These are phyloP conservation scores for Python bivittatus DNA, from an alignment of 2,113 vertebrate genomes.

Conservation along the genomic window DNA sequence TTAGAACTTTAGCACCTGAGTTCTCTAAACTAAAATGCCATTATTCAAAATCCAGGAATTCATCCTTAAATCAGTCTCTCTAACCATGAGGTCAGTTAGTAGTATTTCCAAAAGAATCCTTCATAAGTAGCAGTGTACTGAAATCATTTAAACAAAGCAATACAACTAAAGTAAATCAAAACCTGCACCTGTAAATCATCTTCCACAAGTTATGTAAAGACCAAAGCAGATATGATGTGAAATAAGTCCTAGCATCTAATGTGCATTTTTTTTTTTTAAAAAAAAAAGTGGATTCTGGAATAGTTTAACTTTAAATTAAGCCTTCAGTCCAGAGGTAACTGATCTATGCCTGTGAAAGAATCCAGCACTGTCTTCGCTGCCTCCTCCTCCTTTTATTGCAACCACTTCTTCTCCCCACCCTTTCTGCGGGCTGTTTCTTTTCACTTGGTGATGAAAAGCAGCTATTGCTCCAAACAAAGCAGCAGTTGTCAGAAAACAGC, in stretches of 20 bases:
- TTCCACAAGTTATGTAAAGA: neutral
- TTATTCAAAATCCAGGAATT: neutral
- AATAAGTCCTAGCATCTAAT: neutral
- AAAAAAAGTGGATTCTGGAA: neutral
- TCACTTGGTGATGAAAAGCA: slow-evolving; percentile 11
- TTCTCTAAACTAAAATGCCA: neutral
- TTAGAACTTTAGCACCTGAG: neutral
- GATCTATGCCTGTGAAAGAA: neutral
- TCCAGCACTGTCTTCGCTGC: neutral
- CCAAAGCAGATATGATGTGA: neutral
- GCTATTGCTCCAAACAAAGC: slow-evolving; percentile 38
- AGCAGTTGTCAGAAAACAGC: slow-evolving; percentile 7
- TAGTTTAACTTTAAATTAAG: neutral
- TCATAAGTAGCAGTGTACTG: neutral
- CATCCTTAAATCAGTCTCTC: neutral
- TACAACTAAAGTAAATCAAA: neutral
- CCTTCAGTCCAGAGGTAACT: neutral
- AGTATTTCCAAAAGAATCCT: neutral
- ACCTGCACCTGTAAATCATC: neutral
- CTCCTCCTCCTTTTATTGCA: neutral
- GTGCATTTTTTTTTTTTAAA: neutral
- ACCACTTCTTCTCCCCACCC: slow-evolving; percentile 22
- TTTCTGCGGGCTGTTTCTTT: slow-evolving; percentile 36
- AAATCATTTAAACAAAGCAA: neutral
- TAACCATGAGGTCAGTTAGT: neutral